Evolutionary conservation across 2,797 vertebrate genomes (phyloP).

Genomic region (Acanthurus lineatus): DNA sequence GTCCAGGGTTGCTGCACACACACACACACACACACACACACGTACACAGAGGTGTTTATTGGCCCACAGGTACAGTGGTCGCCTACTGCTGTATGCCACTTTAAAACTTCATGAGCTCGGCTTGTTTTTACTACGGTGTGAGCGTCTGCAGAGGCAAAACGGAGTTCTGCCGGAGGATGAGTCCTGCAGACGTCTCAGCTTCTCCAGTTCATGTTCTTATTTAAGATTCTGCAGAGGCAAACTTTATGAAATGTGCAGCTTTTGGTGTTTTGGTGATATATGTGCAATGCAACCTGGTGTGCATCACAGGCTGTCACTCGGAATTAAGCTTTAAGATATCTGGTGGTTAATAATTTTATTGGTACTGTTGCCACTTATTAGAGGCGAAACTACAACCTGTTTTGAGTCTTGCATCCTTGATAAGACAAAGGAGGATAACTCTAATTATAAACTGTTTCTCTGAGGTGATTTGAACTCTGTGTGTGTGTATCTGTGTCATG

Average conservation of each 20-base stretch:
- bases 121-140: slow-evolving; percentile 29
- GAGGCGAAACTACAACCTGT: not conserved
- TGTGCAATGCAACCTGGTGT: not conserved
- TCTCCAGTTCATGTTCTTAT: not conserved
- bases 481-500: too few relatives aligned
- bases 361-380: not conserved
- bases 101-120: slow-evolving; percentile 41
- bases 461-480: not conserved
- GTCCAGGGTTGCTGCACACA: not conserved
- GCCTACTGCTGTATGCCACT: slow-evolving; percentile 34
- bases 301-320: not conserved
- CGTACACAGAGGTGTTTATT: slow-evolving; percentile 30
- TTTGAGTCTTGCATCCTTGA: too few relatives aligned
- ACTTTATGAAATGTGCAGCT: not conserved
- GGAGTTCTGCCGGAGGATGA: not conserved
- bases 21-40: slow-evolving; percentile 20
- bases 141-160: slow-evolving; percentile 16
- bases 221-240: not conserved
- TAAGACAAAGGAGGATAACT: not conserved
- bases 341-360: too few relatives aligned
- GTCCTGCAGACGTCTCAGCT: not conserved
- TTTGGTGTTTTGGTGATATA: not conserved
- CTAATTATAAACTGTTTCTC: not conserved
- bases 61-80: slow-evolving; percentile 22
- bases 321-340: not conserved